These are phyloP conservation scores for Mya arenaria DNA, from an alignment of 1,140 invertebrate genomes.

Conservation along the genomic window DNA sequence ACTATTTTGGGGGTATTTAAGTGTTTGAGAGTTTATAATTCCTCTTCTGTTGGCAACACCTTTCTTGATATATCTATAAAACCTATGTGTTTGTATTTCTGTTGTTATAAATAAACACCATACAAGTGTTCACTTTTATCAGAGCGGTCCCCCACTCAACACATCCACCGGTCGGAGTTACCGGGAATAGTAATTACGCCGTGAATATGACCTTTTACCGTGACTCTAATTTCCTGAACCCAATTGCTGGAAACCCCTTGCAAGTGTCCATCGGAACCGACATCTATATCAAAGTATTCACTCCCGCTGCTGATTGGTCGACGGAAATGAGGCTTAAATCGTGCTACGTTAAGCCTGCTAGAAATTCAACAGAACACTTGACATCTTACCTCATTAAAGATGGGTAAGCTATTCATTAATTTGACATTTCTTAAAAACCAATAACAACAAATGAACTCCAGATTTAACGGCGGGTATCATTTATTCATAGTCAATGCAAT, in stretches of 20 bases:
- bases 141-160: too few species aligned
- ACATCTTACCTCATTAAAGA: constrained; percentile 8
- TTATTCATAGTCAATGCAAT: too few species aligned
- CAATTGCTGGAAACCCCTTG: neutral
- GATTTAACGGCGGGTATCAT: neutral
- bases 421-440: neutral
- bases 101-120: too few species aligned
- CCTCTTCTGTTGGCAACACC: too few species aligned
- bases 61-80: too few species aligned
- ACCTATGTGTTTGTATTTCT: too few species aligned
- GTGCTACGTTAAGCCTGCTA: constrained; percentile 6
- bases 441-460: neutral
- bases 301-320: neutral
- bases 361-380: neutral
- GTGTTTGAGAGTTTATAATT: too few species aligned
- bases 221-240: neutral
- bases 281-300: constrained; percentile 15
- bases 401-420: neutral
- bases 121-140: too few species aligned
- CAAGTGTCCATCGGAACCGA: neutral
- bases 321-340: neutral
- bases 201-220: constrained; percentile 23
- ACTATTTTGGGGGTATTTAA: too few species aligned
- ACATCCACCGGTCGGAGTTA: too few species aligned
- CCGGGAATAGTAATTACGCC: neutral